phyloP scores from a whole-genome alignment of 1,140 invertebrate genomes.

The Archivesica marissinica region DNA sequence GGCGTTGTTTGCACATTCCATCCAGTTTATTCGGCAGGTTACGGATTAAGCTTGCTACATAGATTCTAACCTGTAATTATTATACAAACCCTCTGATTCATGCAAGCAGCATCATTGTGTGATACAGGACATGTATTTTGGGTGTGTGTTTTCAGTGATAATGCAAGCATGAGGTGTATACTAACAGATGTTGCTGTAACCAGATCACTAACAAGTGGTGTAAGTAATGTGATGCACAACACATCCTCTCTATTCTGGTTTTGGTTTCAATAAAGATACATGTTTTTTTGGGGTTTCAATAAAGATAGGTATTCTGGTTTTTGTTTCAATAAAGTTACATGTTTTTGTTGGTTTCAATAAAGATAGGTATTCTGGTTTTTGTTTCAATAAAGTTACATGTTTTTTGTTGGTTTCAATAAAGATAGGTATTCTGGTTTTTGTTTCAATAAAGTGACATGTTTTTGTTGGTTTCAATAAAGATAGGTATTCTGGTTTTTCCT shows the following conservation, averaged over 20 bases:
- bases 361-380: neutral
- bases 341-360: no score
- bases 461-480: no score
- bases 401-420: neutral
- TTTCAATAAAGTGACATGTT: neutral
- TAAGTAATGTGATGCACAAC: no score
- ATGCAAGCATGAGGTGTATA: neutral
- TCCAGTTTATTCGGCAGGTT: no score
- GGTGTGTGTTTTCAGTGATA: slow-evolving; percentile 23
- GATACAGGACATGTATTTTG: no score
- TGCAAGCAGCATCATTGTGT: no score
- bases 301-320: no score
- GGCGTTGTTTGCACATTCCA: no score
- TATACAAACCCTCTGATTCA: no score
- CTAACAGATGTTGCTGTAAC: slow-evolving; percentile 6
- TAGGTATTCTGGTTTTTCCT: neutral
- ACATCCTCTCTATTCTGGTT: no score
- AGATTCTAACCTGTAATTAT: no score
- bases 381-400: neutral
- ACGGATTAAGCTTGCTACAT: no score
- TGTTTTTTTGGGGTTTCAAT: neutral
- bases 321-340: neutral
- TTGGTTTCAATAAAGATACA: neutral
- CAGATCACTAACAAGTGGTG: slow-evolving; percentile 24
- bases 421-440: neutral